Base-by-base conservation (phyloP, 2,888 invertebrate genomes). In the Tenthredo mesomela region DNA sequence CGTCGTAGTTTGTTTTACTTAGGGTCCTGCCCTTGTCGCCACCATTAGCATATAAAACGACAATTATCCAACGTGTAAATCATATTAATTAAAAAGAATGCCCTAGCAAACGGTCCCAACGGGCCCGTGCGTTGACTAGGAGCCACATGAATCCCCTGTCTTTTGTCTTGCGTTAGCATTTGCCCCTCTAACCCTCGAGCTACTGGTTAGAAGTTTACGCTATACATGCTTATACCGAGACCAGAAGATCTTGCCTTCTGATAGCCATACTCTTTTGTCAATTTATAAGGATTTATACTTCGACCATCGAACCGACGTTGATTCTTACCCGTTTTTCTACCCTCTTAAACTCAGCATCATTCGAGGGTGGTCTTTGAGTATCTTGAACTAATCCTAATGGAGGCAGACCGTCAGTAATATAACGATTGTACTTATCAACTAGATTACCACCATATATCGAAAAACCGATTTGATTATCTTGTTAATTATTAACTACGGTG, bases 221-320 rank as follows among this genome's bases (percentile, higher is more conserved):
- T 50, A 47, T 40, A 43, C 10, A n/a, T 73, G 43, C 29, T 54
- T 61, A 61, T 25, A 61, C 58, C 58, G 43, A 82, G 37, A 80
- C 37, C 33, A 21, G 10, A 82, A 92, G 92, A 92, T 92, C 90
- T 88, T 88, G 87, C 86, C 88, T 86, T 85, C 87, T 85, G 92
- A 92, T 92, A 92, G 88, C 89, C 86, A 87, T 85, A 89, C 89
- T 91, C 91, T 91, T 92, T 92, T 91, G 91, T 92, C 92, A 91
- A 92, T 92, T 92, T 92, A 92, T 92, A 92, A 92, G 90, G 92
- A 92, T 92, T 82, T 85, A 85, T 85, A 82, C 84, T 9, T 82
- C 82, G 65, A 70, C 67, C 25, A 82, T 43, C 33, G 18, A 67
- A 47, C 47, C 70, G n/a, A n/a, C 47, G 67, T 61, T 82, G 82